Evolutionary conservation across 2,888 invertebrate species (phyloP).

Genomic region (Hirtodrosophila confusa): DNA sequence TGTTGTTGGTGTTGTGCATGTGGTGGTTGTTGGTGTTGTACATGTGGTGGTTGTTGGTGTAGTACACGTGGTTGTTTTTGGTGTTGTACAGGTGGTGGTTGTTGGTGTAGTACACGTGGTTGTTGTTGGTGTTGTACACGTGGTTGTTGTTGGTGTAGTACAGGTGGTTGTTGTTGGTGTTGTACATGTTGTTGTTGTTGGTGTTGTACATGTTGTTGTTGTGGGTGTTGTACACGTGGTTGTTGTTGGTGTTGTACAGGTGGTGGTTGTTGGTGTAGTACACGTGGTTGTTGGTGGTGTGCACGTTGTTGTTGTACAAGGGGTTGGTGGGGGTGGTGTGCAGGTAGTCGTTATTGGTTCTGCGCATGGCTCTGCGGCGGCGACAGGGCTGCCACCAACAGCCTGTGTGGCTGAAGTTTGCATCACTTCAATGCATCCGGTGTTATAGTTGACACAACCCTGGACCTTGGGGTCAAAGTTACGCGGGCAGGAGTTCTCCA

Average conservation of each 20-base stretch:
- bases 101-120: constrained; percentile 15
- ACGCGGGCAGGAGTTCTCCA: constrained; percentile 59
- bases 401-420: constrained; percentile 8
- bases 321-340: constrained; percentile 19
- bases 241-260: constrained; percentile 16
- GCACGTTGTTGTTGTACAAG: constrained; percentile 29
- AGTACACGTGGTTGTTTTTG: constrained; percentile 3
- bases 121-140: constrained; percentile 4
- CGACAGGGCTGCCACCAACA: constrained; percentile 8
- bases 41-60: constrained; percentile 3
- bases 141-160: constrained; percentile 5
- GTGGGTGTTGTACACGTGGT: constrained; percentile 1
- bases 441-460: constrained; percentile 70
- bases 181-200: constrained; percentile 16
- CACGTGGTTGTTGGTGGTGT: constrained; percentile 15
- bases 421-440: constrained; percentile 68
- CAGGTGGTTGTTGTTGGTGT: constrained; percentile 11
- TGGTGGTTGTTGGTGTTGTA: constrained; percentile 7
- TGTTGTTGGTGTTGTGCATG: neutral
- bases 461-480: constrained; percentile 67
- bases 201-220: constrained; percentile 4
- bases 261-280: constrained; percentile 1
- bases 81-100: constrained; percentile 19
- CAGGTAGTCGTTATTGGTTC: constrained; percentile 41
- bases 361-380: constrained; percentile 31